These are phyloP conservation scores for Heterocephalus glaber DNA, from an alignment of 2,113 vertebrate species.

Conservation along the genomic window DNA sequence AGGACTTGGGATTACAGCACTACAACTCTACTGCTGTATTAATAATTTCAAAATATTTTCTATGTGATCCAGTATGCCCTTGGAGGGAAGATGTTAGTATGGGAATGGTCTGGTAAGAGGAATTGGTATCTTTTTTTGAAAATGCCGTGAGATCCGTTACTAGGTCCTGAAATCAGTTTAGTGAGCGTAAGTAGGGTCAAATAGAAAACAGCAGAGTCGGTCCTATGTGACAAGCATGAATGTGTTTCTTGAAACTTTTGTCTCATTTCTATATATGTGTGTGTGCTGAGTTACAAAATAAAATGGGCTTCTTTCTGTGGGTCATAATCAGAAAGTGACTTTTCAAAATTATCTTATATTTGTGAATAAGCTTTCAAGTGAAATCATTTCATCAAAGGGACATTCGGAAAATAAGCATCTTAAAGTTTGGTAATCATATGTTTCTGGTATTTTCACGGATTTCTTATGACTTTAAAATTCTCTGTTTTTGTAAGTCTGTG, in stretches of 20 bases:
- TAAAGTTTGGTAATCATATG: neutral
- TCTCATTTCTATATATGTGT: neutral
- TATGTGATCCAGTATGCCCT: neutral
- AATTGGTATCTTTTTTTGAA: neutral
- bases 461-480: neutral
- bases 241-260: neutral
- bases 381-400: neutral
- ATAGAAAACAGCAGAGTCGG: neutral
- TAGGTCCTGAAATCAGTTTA: neutral
- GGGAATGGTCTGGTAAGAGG: neutral
- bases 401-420: constrained; percentile 33
- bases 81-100: neutral
- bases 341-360: constrained; percentile 23
- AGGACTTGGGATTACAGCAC: constrained; percentile 5
- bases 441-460: neutral
- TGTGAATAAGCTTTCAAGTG: constrained; percentile 3
- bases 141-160: neutral
- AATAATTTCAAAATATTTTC: constrained; percentile 29
- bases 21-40: neutral
- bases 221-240: neutral
- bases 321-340: neutral
- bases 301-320: neutral
- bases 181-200: neutral
- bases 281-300: neutral
- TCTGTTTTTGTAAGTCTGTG: neutral